These are phyloP conservation scores for Calameuta pallipes DNA, from an alignment of 2,888 invertebrate genomes.

Conservation along the genomic window DNA sequence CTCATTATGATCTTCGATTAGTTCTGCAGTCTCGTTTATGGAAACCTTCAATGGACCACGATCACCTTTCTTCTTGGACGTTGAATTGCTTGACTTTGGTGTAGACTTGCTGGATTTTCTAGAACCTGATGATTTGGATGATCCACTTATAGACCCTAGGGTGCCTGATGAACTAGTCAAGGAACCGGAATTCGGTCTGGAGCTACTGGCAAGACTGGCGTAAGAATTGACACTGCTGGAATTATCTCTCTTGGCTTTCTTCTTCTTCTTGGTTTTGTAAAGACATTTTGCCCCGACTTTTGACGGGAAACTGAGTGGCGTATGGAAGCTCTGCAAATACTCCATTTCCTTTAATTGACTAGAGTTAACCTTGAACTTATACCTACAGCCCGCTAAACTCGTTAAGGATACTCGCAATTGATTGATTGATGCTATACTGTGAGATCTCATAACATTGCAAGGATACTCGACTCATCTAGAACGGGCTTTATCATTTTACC, in stretches of 20 bases:
- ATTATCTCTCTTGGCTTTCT: constrained; percentile 36
- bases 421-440: background rate
- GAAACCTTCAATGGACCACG: constrained; percentile 63
- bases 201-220: constrained; percentile 42
- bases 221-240: constrained; percentile 54
- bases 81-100: constrained; percentile 42
- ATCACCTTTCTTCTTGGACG: constrained; percentile 58
- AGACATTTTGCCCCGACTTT: constrained; percentile 21
- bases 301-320: constrained; percentile 33
- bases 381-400: background rate
- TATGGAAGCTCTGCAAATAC: constrained; percentile 43
- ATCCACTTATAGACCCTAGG: constrained; percentile 39
- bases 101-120: constrained; percentile 42
- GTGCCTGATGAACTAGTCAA: constrained; percentile 52
- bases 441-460: background rate
- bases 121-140: constrained; percentile 48
- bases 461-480: background rate
- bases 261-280: constrained; percentile 33
- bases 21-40: constrained; percentile 66
- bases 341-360: constrained; percentile 20
- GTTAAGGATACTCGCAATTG: background rate
- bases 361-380: background rate
- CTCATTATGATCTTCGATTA: constrained; percentile 59
- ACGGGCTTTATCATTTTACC: constrained; percentile 56
- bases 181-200: constrained; percentile 54